phyloP scores from a whole-genome alignment of 2,888 invertebrate genomes.

The Lymantria dispar region DNA sequence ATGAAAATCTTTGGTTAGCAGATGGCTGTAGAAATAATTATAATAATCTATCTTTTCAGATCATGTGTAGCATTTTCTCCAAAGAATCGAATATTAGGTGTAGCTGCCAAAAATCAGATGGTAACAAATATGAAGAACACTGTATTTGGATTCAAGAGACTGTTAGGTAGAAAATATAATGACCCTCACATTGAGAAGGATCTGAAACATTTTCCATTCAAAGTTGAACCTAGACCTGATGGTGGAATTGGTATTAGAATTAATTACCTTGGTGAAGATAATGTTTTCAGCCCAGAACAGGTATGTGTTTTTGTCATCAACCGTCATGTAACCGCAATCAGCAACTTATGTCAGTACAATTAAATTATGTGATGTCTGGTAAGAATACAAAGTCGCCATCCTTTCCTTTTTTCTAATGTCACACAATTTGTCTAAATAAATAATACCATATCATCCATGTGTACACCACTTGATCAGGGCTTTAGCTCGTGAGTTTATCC shows the following conservation, averaged over 20 bases:
- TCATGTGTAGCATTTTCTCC: constrained; percentile 97
- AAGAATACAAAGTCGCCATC: too few species aligned
- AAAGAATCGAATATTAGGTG: constrained; percentile 96
- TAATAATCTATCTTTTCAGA: constrained; percentile 78
- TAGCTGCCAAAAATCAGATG: constrained; percentile 97
- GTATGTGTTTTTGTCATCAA: constrained; percentile 39
- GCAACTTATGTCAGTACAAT: neutral
- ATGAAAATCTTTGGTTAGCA: too few species aligned
- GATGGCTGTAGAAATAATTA: neutral
- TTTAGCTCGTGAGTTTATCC: too few species aligned
- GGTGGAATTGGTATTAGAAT: constrained; percentile 94
- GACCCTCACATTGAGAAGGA: constrained; percentile 95
- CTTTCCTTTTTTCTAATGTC: too few species aligned
- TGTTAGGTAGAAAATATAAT: constrained; percentile 94
- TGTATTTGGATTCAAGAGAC: constrained; percentile 94
- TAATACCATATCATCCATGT: too few species aligned
- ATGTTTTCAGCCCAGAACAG: constrained; percentile 95
- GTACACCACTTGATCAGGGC: too few species aligned
- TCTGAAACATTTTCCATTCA: constrained; percentile 89
- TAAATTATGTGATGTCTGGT: neutral
- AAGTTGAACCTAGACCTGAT: constrained; percentile 88
- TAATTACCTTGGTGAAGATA: constrained; percentile 92
- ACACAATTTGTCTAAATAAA: too few species aligned
- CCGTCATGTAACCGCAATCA: too few species aligned
- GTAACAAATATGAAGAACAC: constrained; percentile 99